phyloP scores from a whole-genome alignment of 2,113 vertebrate species.

The Sigmodon hispidus region DNA sequence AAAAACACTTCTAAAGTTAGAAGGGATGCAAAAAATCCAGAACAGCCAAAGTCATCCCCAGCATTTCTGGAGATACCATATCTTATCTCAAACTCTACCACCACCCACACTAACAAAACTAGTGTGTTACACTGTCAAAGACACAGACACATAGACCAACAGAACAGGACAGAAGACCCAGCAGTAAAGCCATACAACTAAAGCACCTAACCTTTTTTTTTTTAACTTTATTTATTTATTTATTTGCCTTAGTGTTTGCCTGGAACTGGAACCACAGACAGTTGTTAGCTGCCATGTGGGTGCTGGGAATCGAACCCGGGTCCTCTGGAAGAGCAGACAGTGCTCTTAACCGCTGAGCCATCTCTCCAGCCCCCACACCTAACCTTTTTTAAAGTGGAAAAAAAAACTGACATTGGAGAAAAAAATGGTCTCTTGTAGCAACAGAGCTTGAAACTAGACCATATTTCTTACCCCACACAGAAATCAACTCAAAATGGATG shows the following conservation, averaged over 20 bases:
- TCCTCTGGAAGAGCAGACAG: no score
- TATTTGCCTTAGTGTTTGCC: no score
- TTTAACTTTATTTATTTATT: no score
- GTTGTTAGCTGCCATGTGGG: no score
- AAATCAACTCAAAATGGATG: background rate
- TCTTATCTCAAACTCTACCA: background rate
- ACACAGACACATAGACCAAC: background rate
- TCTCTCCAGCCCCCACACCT: no score
- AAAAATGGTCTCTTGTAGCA: background rate
- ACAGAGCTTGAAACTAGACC: background rate
- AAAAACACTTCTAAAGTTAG: background rate
- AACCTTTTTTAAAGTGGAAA: background rate
- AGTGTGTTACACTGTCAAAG: background rate
- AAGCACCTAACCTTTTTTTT: background rate
- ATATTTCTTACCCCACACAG: background rate
- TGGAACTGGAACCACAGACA: no score
- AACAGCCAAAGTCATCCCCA: background rate
- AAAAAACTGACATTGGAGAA: background rate
- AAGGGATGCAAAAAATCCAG: background rate
- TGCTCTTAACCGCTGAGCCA: no score
- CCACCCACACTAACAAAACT: background rate
- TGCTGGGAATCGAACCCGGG: no score
- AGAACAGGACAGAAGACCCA: background rate
- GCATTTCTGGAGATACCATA: background rate
- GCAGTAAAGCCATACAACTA: background rate